These are phyloP conservation scores for Oncopodura yosiiana DNA, from an alignment of 1,140 invertebrate genomes.

Conservation along the genomic window DNA sequence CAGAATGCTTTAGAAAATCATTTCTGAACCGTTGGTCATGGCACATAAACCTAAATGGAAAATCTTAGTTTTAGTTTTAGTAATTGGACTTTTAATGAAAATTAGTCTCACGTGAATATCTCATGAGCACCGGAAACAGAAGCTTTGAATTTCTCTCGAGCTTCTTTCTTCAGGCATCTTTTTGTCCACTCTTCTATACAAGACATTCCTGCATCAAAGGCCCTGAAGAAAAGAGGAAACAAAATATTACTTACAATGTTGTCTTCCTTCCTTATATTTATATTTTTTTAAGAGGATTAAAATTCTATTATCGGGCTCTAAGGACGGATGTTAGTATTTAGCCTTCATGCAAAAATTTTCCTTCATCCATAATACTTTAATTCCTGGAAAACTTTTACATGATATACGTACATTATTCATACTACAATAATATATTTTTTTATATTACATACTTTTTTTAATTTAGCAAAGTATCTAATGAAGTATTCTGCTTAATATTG, in stretches of 20 bases:
- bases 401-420: too few relatives aligned
- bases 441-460: too few relatives aligned
- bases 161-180: slow-evolving; percentile 6
- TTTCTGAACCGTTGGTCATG: slow-evolving; percentile 10
- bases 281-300: too few relatives aligned
- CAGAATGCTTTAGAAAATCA: slow-evolving; percentile 16
- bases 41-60: slow-evolving; percentile 14
- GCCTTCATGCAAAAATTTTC: too few relatives aligned
- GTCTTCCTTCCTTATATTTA: background rate
- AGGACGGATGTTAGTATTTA: too few relatives aligned
- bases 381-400: too few relatives aligned
- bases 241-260: background rate
- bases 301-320: too few relatives aligned
- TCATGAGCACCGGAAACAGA: slow-evolving; percentile 20
- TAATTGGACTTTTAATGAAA: background rate
- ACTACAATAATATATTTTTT: too few relatives aligned
- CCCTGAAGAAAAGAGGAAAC: slow-evolving; percentile 10
- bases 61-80: background rate
- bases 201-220: slow-evolving; percentile 15
- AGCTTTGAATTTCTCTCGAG: slow-evolving; percentile 4
- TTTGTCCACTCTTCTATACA: slow-evolving; percentile 21
- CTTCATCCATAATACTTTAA: too few relatives aligned
- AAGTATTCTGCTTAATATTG: too few relatives aligned
- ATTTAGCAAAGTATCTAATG: too few relatives aligned
- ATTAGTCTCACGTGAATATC: background rate